Evolutionary conservation across 2,797 vertebrate genomes (phyloP).

Genomic region (Phoxinus dragarum): DNA sequence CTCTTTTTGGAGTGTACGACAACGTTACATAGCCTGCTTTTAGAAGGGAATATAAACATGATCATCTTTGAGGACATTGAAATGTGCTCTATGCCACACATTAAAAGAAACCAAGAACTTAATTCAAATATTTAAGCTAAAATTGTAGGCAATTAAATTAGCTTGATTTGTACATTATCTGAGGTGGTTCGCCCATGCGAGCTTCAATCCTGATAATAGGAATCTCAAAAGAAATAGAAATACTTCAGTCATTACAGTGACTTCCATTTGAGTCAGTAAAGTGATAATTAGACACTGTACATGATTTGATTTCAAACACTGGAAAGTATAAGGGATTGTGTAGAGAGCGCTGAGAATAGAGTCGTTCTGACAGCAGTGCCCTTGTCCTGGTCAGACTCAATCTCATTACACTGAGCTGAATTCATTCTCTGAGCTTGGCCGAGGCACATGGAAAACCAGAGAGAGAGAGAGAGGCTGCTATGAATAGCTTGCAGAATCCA

Average conservation of each 20-base stretch:
- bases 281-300: not conserved
- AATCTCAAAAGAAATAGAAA: not conserved
- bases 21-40: not conserved
- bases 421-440: conserved; percentile 46
- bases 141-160: not conserved
- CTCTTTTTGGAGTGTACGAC: not conserved
- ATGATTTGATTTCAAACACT: not conserved
- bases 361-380: conserved; percentile 18
- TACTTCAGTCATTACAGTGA: not conserved
- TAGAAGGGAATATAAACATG: not conserved
- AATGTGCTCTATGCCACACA: not conserved
- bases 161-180: not conserved
- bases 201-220: not conserved
- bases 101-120: not conserved
- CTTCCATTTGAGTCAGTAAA: not conserved
- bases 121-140: not conserved
- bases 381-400: conserved; percentile 60
- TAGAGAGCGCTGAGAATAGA: not conserved
- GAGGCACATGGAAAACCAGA: conserved; percentile 41
- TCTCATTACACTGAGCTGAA: conserved; percentile 55
- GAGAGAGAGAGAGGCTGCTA: not conserved
- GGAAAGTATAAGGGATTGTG: not conserved
- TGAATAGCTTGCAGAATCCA: conserved; percentile 50
- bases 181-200: not conserved
- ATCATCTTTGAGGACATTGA: not conserved